phyloP scores from a whole-genome alignment of 2,113 vertebrate genomes.

The Osmerus mordax region DNA sequence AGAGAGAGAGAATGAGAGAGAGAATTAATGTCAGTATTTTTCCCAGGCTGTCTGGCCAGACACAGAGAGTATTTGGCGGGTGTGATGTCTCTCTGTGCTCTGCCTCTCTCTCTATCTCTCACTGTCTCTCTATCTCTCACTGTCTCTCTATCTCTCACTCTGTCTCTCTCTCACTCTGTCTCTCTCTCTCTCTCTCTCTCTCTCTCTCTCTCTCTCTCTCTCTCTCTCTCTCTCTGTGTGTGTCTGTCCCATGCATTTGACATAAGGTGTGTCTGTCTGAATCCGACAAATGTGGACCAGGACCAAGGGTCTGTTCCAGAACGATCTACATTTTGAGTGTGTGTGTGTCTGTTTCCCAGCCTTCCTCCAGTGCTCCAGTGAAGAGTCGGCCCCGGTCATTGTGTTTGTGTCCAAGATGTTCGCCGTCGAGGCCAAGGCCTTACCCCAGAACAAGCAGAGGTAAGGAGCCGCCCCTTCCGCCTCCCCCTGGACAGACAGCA shows the following conservation, averaged over 20 bases:
- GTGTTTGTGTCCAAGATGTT: constrained; percentile 99
- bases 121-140: not conserved
- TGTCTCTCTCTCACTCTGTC: not conserved
- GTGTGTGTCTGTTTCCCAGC: constrained; percentile 65
- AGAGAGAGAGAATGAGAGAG: too few species aligned
- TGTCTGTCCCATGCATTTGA: not conserved
- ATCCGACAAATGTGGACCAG: too few species aligned
- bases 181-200: not conserved
- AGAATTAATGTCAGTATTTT: not conserved
- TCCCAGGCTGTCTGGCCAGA: constrained; percentile 5
- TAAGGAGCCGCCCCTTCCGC: constrained; percentile 50
- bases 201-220: not conserved
- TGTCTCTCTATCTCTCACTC: not conserved
- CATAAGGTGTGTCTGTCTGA: not conserved
- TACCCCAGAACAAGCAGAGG: constrained; percentile 91
- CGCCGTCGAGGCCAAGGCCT: constrained; percentile 80
- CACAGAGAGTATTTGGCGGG: constrained; percentile 13
- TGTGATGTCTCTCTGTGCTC: not conserved
- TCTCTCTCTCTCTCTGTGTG: not conserved
- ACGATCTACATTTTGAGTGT: not conserved
- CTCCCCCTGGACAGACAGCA: constrained; percentile 18
- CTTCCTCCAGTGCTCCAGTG: constrained; percentile 87
- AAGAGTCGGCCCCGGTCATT: constrained; percentile 79
- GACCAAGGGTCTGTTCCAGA: too few species aligned
- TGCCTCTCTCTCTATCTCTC: not conserved